Conservation (phyloP, 1,140 invertebrate genomes). For the Liolophura sinensis region DNA sequence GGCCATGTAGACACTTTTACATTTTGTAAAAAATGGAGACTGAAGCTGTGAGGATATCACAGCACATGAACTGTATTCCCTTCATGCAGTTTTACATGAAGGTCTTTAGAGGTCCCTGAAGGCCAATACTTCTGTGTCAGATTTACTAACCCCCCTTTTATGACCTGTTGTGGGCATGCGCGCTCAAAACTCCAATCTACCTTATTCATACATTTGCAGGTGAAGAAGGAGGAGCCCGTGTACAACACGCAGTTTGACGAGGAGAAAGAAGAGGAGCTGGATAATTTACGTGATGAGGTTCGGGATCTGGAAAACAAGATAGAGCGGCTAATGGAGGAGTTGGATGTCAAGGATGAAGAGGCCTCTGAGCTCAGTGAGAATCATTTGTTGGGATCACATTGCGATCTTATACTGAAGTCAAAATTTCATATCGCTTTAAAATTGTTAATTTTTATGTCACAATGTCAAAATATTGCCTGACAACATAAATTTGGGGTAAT, state of each 20-base stretch:
- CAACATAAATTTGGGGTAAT: no score
- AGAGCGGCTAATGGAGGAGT: slow-evolving; percentile 33
- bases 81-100: no score
- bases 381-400: no score
- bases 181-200: background rate
- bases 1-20: no score
- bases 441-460: no score
- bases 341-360: slow-evolving; percentile 46
- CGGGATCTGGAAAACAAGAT: slow-evolving; percentile 35
- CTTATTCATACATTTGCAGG: background rate
- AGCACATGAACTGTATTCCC: no score
- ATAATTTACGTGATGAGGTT: slow-evolving; percentile 33
- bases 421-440: no score
- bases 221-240: background rate
- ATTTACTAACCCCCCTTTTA: no score
- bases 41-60: no score
- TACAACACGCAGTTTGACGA: background rate
- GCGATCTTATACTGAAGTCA: background rate
- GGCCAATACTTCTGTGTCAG: slow-evolving; percentile 22
- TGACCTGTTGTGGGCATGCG: no score
- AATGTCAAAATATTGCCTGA: no score
- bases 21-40: no score
- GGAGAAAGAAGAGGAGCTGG: slow-evolving; percentile 32
- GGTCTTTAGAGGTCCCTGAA: slow-evolving; percentile 25
- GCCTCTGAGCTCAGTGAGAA: slow-evolving; percentile 31